phyloP scores from a whole-genome alignment of 2,113 vertebrate species.

The Seriola rivoliana region DNA sequence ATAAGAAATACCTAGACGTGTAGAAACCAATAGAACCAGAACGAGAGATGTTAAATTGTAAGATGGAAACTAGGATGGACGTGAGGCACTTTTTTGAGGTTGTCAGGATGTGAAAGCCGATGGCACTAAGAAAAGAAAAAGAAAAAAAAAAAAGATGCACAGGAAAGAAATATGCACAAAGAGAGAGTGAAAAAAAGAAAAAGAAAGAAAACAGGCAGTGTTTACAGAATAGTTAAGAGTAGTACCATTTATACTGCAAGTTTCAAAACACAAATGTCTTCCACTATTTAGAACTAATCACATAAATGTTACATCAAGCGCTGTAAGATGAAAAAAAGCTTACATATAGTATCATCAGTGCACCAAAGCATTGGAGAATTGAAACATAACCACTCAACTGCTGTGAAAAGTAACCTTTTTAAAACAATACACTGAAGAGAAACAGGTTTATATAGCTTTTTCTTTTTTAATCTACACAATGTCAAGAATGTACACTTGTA shows the following conservation, averaged over 20 bases:
- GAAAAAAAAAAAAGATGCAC: constrained; percentile 56
- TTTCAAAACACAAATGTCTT: constrained; percentile 87
- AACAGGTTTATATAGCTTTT: constrained; percentile 82
- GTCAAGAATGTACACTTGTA: constrained; percentile 83
- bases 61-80: constrained; percentile 91
- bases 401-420: constrained; percentile 83
- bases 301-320: constrained; percentile 87
- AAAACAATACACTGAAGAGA: constrained; percentile 84
- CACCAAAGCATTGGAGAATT: constrained; percentile 85
- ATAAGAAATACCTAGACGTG: constrained; percentile 83
- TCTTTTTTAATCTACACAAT: constrained; percentile 80
- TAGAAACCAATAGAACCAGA: constrained; percentile 86
- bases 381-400: constrained; percentile 86
- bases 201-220: constrained; percentile 83
- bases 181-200: constrained; percentile 62
- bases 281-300: constrained; percentile 86
- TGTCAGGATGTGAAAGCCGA: constrained; percentile 87
- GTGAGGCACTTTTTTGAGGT: constrained; percentile 97
- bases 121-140: constrained; percentile 83
- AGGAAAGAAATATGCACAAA: constrained; percentile 67
- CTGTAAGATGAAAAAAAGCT: constrained; percentile 82
- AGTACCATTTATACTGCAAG: constrained; percentile 87
- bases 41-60: constrained; percentile 88
- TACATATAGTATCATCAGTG: constrained; percentile 84
- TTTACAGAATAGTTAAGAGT: constrained; percentile 87